Conservation (phyloP, 2,113 vertebrate genomes). For the Alligator sinensis region DNA sequence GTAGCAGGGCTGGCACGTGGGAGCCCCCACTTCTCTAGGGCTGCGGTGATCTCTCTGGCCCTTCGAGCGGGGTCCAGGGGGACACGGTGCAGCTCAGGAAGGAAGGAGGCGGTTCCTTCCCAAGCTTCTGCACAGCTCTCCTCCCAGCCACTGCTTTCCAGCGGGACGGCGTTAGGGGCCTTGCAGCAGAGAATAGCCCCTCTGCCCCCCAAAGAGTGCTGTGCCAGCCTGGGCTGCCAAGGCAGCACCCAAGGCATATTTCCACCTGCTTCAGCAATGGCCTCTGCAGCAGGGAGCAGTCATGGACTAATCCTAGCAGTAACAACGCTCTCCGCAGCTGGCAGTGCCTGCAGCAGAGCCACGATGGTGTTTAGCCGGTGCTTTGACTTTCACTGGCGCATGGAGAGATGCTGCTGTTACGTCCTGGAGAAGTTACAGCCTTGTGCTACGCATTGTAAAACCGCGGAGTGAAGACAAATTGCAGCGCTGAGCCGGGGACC, state of each 20-base stretch:
- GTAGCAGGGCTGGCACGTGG: too few species aligned
- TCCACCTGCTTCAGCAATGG: fast-evolving
- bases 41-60: too few species aligned
- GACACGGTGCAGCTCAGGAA: too few species aligned
- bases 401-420: fast-evolving
- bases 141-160: not conserved
- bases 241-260: not conserved
- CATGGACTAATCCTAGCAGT: not conserved
- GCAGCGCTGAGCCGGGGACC: not conserved
- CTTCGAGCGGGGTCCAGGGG: too few species aligned
- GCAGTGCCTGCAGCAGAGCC: not conserved
- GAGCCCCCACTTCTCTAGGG: too few species aligned
- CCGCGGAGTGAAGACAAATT: fast-evolving
- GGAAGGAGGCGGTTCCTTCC: too few species aligned
- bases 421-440: not conserved
- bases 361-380: fast-evolving
- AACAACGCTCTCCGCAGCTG: fast-evolving
- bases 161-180: not conserved
- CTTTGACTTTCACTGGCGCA: not conserved
- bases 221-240: not conserved
- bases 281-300: not conserved
- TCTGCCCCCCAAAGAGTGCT: not conserved
- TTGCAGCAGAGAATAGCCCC: not conserved
- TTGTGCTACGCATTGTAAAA: fast-evolving
- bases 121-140: too few species aligned